Base-by-base conservation (phyloP, 2,797 vertebrate genomes). In the Urosaurus nigricauda region DNA sequence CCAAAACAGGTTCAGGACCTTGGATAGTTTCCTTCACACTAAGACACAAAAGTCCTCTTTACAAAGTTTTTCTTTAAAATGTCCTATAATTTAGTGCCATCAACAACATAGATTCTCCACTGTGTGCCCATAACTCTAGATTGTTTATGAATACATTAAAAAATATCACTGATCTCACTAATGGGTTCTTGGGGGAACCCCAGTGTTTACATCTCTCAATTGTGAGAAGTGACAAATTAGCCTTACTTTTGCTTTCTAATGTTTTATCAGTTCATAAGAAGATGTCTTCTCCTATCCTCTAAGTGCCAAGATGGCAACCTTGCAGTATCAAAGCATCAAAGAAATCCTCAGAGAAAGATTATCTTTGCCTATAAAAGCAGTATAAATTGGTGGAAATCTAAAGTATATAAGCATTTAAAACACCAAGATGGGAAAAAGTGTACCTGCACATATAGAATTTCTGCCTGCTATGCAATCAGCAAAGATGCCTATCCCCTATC, bases 321-420 rank as follows among this genome's bases (percentile, higher is more conserved):
- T 17, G 82, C 53, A 53, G 9, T 68, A 51, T 32, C 70, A 84
- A 71, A 71, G 29, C 16, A n/a, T 53, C 43, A 56, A 74, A 29
- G 19, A 6, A 60, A 60, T 60, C 19, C 19, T 80, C 6, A 29
- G 21, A 43, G 24, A n/a, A 83, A n/a, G 19, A n/a, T 43, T 56
- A 60, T 74, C n/a, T 73, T 51, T 78, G 51, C 14, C 17, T 80
- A 73, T 73, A 81, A 73, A 2, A 12, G 6, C 2, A 43, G 7
- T n/a, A 53, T 32, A 70, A 26, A 51, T 81, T n/a, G 19, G 11
- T 60, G 58, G 79, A 81, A 87, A 82, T 87, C 11, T 53, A 74
- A 86, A 37, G 47, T 47, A 32, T 77, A 32, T 12, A 47, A 60
- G 17, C 32, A 32, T 68, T 32, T 68, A 29, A 32, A 68, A 29